phyloP scores from a whole-genome alignment of 2,888 invertebrate species.

The Agrochola circellaris region DNA sequence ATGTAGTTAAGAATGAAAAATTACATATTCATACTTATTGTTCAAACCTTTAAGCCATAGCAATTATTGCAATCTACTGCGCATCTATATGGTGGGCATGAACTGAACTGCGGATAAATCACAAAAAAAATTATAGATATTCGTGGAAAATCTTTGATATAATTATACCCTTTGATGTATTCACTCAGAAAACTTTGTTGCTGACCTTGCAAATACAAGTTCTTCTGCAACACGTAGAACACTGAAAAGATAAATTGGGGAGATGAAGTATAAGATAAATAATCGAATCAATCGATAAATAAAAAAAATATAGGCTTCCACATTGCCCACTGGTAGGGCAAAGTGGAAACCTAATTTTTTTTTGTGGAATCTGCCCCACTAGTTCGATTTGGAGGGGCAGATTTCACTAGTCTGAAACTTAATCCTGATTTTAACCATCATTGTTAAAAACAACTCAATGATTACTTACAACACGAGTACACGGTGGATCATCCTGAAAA shows the following conservation, averaged over 20 bases:
- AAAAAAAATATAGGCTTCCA: too few relatives aligned
- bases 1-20: background rate
- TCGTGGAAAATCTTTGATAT: background rate
- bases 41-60: constrained; percentile 78
- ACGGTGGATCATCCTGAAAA: constrained; percentile 62
- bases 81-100: constrained; percentile 72
- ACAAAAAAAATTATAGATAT: constrained; percentile 13
- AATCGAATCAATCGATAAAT: background rate
- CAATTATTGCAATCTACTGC: constrained; percentile 71
- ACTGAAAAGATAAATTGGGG: constrained; percentile 62
- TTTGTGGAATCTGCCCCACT: too few relatives aligned
- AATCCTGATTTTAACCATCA: background rate
- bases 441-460: background rate
- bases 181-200: constrained; percentile 9
- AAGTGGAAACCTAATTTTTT: too few relatives aligned
- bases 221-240: constrained; percentile 65
- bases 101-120: constrained; percentile 59
- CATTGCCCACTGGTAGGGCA: too few relatives aligned
- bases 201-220: constrained; percentile 73
- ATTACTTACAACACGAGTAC: constrained; percentile 59
- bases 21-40: background rate
- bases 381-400: too few relatives aligned
- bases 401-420: too few relatives aligned
- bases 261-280: background rate
- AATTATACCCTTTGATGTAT: background rate